Percentiles rank a stretch among this genome's conserved stretches.
phyloP scores from a whole-genome alignment of 2,113 vertebrate species.

The Brachypteracias leptosomus region DNA sequence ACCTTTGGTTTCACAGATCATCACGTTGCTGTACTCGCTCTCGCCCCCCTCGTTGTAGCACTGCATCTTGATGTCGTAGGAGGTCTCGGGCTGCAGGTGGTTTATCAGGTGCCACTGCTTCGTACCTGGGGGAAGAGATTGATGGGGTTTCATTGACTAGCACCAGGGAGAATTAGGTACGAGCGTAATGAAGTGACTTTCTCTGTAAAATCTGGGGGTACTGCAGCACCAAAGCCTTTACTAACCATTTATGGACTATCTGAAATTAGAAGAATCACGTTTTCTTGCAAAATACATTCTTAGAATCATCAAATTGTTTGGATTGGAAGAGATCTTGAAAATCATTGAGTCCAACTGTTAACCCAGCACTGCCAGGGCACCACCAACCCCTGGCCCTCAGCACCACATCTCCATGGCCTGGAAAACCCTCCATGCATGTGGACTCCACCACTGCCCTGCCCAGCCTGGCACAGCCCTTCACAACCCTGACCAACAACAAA shows the following conservation, averaged over 20 bases:
- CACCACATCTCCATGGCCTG: too few relatives aligned
- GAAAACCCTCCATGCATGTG: too few relatives aligned
- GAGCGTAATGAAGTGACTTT: fast-evolving
- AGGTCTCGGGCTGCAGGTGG: constrained; percentile 90
- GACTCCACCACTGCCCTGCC: too few relatives aligned
- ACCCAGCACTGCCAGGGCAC: too few relatives aligned
- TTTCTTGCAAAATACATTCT: not conserved
- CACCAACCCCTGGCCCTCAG: too few relatives aligned
- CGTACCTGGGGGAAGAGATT: constrained; percentile 69
- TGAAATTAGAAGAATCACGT: fast-evolving
- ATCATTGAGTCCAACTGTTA: too few relatives aligned
- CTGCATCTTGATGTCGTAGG: constrained; percentile 97
- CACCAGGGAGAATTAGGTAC: fast-evolving
- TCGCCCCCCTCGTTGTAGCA: constrained; percentile 91
- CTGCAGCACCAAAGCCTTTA: not conserved
- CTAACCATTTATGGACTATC: not conserved
- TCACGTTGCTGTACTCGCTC: constrained; percentile 95
- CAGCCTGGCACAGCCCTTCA: too few relatives aligned
- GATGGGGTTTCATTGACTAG: not conserved
- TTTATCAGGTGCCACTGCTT: constrained; percentile 93
- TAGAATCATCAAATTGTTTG: not conserved
- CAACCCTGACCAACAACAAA: too few relatives aligned
- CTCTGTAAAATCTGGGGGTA: not conserved
- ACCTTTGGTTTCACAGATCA: constrained; percentile 98
- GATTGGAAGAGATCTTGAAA: too few relatives aligned